Evolutionary conservation across 1,140 invertebrate species (phyloP).

Genomic region (Drosophila simulans): DNA sequence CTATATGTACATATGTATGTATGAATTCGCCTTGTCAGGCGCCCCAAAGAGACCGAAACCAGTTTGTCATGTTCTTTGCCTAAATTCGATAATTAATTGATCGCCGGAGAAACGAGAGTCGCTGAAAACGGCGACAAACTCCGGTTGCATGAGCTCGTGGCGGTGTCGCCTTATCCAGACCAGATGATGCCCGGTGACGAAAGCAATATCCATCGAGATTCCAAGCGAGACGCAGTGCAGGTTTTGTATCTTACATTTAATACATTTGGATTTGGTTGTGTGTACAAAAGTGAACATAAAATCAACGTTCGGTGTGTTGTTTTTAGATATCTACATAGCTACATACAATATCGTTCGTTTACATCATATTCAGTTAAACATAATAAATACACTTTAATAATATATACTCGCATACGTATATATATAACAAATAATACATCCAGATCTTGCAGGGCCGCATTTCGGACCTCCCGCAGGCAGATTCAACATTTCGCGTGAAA

Average conservation of each 20-base stretch:
- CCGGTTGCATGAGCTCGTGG: conserved; percentile 16
- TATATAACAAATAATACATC: conserved; percentile 80
- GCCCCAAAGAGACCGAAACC: conserved; percentile 58
- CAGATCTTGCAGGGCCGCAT: conserved; percentile 47
- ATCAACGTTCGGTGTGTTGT: conserved; percentile 59
- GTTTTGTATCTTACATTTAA: conserved; percentile 68
- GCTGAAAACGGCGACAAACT: conserved; percentile 20
- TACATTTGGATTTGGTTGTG: conserved; percentile 74
- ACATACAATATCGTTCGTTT: conserved; percentile 63
- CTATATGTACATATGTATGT: conserved; percentile 8
- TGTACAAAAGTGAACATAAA: conserved; percentile 79
- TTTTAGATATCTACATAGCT: conserved; percentile 75
- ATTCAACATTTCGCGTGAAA: conserved; percentile 67
- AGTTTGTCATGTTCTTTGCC: conserved; percentile 73
- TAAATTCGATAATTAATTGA: conserved; percentile 73
- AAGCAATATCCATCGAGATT: conserved; percentile 39
- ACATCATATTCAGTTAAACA: conserved; percentile 70
- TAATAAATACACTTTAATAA: conserved; percentile 77
- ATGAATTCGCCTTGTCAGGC: conserved; percentile 29
- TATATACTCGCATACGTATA: conserved; percentile 52
- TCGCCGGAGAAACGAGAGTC: conserved; percentile 37
- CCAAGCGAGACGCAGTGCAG: conserved; percentile 15
- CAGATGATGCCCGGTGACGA: conserved; percentile 4
- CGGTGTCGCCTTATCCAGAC: conserved; percentile 17
- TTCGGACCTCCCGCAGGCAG: conserved; percentile 39